Percentiles rank a stretch among this genome's conserved stretches.
These are phyloP conservation scores for Tupaia tana DNA, from an alignment of 2,113 vertebrate species.

Conservation along the genomic window DNA sequence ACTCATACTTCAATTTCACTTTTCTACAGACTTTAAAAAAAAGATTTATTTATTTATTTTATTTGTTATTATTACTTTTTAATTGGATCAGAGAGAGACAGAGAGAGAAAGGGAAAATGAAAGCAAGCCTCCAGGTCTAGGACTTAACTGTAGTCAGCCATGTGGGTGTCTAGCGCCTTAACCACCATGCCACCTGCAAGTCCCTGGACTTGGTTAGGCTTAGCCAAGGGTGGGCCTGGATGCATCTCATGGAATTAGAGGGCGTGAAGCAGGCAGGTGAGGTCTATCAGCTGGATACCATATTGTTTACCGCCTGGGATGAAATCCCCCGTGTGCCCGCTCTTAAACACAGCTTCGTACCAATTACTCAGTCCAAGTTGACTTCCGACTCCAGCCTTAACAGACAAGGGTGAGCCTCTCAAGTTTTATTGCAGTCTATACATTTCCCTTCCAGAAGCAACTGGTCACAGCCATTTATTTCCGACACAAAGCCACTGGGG, in stretches of 20 bases:
- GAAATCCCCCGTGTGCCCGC: background rate
- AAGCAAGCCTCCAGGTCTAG: too few species aligned
- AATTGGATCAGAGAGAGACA: too few species aligned
- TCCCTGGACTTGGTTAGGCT: background rate
- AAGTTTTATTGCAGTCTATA: conserved; percentile 71
- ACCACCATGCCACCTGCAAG: too few species aligned
- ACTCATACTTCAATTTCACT: too few species aligned
- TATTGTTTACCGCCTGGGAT: conserved; percentile 20
- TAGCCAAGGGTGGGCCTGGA: background rate
- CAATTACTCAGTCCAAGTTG: conserved; percentile 64
- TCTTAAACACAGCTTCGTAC: conserved; percentile 55
- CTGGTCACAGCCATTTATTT: conserved; percentile 77
- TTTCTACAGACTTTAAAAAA: too few species aligned
- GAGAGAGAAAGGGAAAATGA: too few species aligned
- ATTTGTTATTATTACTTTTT: too few species aligned
- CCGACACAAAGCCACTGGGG: conserved; percentile 68
- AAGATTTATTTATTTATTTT: too few species aligned
- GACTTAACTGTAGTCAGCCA: too few species aligned
- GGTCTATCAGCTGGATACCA: background rate
- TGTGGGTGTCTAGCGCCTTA: too few species aligned
- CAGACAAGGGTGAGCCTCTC: conserved; percentile 66
- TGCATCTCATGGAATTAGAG: background rate
- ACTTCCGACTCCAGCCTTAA: conserved; percentile 68
- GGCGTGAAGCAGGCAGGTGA: background rate
- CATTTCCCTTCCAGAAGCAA: conserved; percentile 66